Base-by-base conservation (phyloP, 2,888 invertebrate genomes). In the Erannis defoliaria region DNA sequence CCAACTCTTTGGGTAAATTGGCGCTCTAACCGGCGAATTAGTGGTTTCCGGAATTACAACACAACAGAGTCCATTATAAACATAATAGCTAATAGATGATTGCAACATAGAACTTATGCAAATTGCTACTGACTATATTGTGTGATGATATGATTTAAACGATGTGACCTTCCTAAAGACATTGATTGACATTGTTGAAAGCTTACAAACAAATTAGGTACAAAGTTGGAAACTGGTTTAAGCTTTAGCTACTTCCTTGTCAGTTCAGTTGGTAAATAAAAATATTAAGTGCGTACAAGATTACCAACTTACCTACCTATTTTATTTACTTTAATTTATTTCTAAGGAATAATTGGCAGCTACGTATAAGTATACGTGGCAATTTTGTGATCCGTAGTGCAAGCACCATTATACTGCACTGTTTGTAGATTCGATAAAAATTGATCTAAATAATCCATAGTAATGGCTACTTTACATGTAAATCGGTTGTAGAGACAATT, bases 51-150 rank as follows among this genome's bases (percentile, higher is more conserved):
- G 49, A 4, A 19, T 48, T 33, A 31, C 0, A 12, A 16, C 29
- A 29, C 45, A 29, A 46, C 16, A 45, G 16, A 46, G 31, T n/a
- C n/a, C n/a, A n/a, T n/a, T n/a, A 19, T 38, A 2, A 8, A 35
- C n/a, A n/a, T 14, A 48, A n/a, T 29, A 45, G 29, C 46, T 31
- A 18, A 21, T 46, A 3, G 46, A 14, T 12, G 8, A 6, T 33
- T 31, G 2, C 46, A 48, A 12, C 31, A 5, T 48, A 3, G 12
- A 45, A 8, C 26, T 14, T 43, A 43, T 26, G 23, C 40, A 42
- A 49, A 56, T 42, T 33, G 56, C 42, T 56, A 23, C 23, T 49
- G 21, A 55, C 38, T 43, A 23, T 43, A 23, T 16, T 48, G 16
- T 51, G 31, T 29, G 43, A 45, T 37, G 35, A 23, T 40, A n/a